These are phyloP conservation scores for Aphaenogaster floridana DNA, from an alignment of 1,140 invertebrate genomes.

Conservation along the genomic window DNA sequence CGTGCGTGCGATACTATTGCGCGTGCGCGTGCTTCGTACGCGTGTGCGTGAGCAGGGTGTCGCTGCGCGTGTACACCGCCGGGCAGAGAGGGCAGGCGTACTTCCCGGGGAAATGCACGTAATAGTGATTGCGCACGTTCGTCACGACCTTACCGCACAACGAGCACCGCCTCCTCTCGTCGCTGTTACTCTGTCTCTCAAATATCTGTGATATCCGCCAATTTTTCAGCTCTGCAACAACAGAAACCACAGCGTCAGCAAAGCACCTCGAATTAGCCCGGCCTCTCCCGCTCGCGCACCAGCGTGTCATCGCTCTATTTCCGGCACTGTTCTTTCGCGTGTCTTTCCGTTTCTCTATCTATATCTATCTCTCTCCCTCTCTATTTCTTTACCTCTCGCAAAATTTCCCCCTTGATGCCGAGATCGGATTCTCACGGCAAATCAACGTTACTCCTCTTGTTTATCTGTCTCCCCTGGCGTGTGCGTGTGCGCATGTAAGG, in stretches of 20 bases:
- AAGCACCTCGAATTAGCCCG: slow-evolving; percentile 78
- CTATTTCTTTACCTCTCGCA: neutral
- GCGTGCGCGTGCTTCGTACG: slow-evolving; percentile 89
- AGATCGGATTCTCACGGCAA: neutral
- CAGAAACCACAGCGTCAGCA: slow-evolving; percentile 86
- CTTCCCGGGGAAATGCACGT: slow-evolving; percentile 90
- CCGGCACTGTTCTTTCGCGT: slow-evolving; percentile 43
- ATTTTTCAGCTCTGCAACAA: slow-evolving; percentile 89
- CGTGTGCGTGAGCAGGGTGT: slow-evolving; percentile 89
- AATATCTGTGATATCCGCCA: slow-evolving; percentile 90
- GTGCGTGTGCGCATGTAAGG: slow-evolving; percentile 70
- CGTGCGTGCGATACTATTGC: slow-evolving; percentile 64
- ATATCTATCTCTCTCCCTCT: neutral
- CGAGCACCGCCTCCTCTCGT: slow-evolving; percentile 89
- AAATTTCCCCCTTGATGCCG: neutral
- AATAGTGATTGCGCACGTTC: slow-evolving; percentile 90
- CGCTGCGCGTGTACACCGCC: slow-evolving; percentile 89
- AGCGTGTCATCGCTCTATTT: slow-evolving; percentile 73
- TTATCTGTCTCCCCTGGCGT: slow-evolving; percentile 22
- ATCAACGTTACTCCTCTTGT: slow-evolving; percentile 1
- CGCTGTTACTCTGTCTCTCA: slow-evolving; percentile 89
- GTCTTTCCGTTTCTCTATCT: neutral
- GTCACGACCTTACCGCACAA: slow-evolving; percentile 90
- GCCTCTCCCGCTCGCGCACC: slow-evolving; percentile 3
- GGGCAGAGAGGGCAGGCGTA: slow-evolving; percentile 89